Evolutionary conservation across 1,140 invertebrate genomes (phyloP).

Genomic region (Contarinia nasturtii): DNA sequence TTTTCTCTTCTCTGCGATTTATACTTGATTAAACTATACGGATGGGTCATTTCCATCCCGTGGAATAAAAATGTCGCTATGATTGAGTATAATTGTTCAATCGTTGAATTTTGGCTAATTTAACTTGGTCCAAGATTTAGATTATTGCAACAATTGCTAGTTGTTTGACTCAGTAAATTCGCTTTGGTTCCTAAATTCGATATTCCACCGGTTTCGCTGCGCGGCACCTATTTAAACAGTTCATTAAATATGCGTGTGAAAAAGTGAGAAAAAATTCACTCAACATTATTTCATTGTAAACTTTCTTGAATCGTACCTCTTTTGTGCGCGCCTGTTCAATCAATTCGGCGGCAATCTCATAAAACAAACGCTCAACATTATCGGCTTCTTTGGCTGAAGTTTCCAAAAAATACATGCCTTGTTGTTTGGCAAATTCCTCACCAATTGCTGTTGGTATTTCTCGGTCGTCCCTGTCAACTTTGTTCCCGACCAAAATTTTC

Average conservation of each 20-base stretch:
- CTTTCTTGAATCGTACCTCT: too few species aligned
- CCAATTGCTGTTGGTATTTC: slow-evolving; percentile 88
- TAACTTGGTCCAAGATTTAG: not conserved
- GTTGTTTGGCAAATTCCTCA: slow-evolving; percentile 86
- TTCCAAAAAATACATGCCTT: slow-evolving; percentile 96
- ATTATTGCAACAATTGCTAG: slow-evolving; percentile 1
- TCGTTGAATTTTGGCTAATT: too few species aligned
- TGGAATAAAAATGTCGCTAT: too few species aligned
- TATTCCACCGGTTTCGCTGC: slow-evolving; percentile 1
- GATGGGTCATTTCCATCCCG: too few species aligned
- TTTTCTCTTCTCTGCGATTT: too few species aligned
- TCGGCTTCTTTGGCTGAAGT: slow-evolving; percentile 96
- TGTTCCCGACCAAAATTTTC: slow-evolving; percentile 85
- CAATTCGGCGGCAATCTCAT: slow-evolving; percentile 84
- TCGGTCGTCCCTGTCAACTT: slow-evolving; percentile 85
- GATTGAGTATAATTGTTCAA: too few species aligned
- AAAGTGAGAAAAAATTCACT: too few species aligned
- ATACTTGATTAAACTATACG: too few species aligned
- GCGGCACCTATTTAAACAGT: not conserved
- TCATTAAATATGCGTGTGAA: too few species aligned
- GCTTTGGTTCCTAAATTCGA: slow-evolving; percentile 2
- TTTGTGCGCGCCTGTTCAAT: slow-evolving; percentile 46
- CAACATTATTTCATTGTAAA: too few species aligned
- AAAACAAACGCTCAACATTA: slow-evolving; percentile 91
- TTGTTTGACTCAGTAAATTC: not conserved